Evolutionary conservation across 2,797 vertebrate species (phyloP).

Genomic region (Sciaenops ocellatus): DNA sequence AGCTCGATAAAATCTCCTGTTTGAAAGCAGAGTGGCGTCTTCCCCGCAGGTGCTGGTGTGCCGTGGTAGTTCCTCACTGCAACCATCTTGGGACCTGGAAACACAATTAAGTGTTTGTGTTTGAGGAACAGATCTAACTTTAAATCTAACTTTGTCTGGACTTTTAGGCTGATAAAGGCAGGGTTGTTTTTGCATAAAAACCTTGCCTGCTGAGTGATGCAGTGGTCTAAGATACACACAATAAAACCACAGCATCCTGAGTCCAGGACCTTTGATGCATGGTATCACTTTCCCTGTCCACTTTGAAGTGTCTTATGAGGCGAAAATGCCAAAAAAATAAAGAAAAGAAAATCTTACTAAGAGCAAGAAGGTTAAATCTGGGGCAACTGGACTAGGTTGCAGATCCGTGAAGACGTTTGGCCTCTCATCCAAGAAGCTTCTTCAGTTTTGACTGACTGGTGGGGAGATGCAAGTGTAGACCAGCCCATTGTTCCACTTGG

Average conservation of each 20-base stretch:
- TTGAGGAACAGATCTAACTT: background rate
- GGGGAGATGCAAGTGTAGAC: no score
- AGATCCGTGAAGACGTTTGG: no score
- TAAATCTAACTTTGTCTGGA: background rate
- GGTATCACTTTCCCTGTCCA: background rate
- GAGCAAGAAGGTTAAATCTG: background rate
- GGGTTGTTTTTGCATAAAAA: background rate
- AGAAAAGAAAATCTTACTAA: background rate
- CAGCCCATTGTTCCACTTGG: no score
- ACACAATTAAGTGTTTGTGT: background rate
- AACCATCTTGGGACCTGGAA: slow-evolving; percentile 97
- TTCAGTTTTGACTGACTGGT: no score
- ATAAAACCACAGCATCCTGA: slow-evolving; percentile 26
- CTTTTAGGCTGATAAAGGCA: background rate
- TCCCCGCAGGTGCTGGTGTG: slow-evolving; percentile 90
- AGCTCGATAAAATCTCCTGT: slow-evolving; percentile 95
- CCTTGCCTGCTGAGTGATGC: background rate
- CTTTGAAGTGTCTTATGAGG: background rate
- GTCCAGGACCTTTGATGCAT: background rate
- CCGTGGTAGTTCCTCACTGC: slow-evolving; percentile 95
- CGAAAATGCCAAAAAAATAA: background rate
- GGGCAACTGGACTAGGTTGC: no score
- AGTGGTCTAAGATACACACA: slow-evolving; percentile 9
- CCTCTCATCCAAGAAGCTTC: no score
- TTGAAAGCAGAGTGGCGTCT: slow-evolving; percentile 91